Base-by-base conservation (phyloP, 2,797 vertebrate genomes). In the Paedocypris micromegethes region DNA sequence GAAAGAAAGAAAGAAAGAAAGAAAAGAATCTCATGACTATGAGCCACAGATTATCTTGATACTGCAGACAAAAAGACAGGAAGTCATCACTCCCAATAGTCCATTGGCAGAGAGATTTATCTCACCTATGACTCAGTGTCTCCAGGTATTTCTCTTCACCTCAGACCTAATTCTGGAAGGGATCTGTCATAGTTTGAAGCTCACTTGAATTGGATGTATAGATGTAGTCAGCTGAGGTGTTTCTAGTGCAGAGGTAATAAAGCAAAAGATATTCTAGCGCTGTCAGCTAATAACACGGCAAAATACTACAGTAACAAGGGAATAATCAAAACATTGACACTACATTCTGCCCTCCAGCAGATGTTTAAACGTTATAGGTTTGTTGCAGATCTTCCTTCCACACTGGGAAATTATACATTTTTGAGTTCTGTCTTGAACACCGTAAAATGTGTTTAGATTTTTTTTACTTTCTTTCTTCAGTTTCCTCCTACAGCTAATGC, bases 61-160 rank as follows among this genome's bases (percentile, higher is more conserved):
- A 68, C 69, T 72, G 38, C 59, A 72, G 58, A 75, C 62, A 66
- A 40, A 43, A 49, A 68, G 69, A 66, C 72, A 74, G 72, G 64
- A 78, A 70, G 73, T 71, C 71, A 78, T 78, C 57, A 62, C 56
- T 75, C 64, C 68, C 53, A 66, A 63, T 47, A 47, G 48, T 51
- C 58, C 72, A 76, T 71, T 63, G 71, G 74, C 74, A 73, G 53
- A 55, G 58, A 70, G 70, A 78, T 71, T 75, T 73, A 75, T 75
- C 71, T 68, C 61, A 51, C 51, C 73, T 68, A 72, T 78, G 71
- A 78, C 51, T 78, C 77, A 73, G 64, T 73, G 67, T 73, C 73
- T 73, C 53, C 41, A 58, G 71, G 60, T 72, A 66, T 66, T 69
- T 39, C 45, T 44, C 45, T 74, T 72, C 66, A 72, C 60, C 62